phyloP scores from a whole-genome alignment of 1,140 invertebrate species.

The Drosophila navojoa region DNA sequence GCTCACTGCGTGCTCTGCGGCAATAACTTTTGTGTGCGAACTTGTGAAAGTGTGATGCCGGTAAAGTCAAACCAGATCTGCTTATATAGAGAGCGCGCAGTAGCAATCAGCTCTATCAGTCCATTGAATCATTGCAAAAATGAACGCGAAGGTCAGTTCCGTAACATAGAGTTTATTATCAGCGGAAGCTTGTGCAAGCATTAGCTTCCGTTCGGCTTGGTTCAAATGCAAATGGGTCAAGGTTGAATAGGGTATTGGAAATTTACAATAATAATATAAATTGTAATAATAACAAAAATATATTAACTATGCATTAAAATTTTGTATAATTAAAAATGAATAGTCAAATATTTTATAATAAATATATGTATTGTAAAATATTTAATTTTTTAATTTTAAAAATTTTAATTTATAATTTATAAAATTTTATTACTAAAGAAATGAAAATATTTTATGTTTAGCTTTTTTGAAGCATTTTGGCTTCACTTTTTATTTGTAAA shows the following conservation, averaged over 20 bases:
- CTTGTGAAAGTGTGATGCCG: constrained; percentile 15
- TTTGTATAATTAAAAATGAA: no score
- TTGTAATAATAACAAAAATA: background rate
- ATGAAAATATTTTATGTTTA: no score
- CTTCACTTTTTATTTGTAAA: no score
- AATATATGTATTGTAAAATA: no score
- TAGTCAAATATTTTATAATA: no score
- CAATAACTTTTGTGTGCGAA: constrained; percentile 48
- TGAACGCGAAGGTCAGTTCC: constrained; percentile 28
- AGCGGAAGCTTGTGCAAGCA: constrained; percentile 12
- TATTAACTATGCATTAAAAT: no score
- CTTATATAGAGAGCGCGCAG: constrained; percentile 48
- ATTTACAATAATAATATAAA: background rate
- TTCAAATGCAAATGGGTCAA: constrained; percentile 36
- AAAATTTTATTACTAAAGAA: no score
- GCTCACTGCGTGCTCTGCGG: constrained; percentile 65
- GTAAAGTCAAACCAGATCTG: background rate
- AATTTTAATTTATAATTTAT: no score
- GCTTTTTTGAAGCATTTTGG: no score
- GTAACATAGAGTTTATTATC: constrained; percentile 45
- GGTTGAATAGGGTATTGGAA: background rate
- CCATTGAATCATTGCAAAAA: constrained; percentile 36
- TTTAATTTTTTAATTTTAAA: no score
- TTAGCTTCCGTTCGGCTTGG: constrained; percentile 44
- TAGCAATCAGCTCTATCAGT: constrained; percentile 45